Conservation (phyloP, 2,888 invertebrate genomes). For the Spatulosminthurus flaviceps region DNA sequence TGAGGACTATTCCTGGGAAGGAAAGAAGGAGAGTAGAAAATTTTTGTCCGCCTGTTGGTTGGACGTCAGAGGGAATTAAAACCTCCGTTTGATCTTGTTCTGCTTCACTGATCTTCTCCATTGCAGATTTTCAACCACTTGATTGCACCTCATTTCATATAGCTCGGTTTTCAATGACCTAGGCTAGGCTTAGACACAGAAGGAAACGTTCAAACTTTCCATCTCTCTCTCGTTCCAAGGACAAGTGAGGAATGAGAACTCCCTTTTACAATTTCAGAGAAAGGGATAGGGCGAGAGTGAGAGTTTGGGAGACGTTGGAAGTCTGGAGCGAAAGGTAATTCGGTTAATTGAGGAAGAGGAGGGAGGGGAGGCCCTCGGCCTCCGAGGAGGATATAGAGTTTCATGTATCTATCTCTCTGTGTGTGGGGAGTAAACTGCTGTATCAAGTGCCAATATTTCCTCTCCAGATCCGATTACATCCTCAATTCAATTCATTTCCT, state of each 20-base stretch:
- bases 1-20: not conserved
- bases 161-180: not conserved
- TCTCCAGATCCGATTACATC: not conserved
- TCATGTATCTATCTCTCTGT: not conserved
- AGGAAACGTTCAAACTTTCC: not conserved
- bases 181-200: too few species aligned
- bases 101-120: constrained; percentile 4
- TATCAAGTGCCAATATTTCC: constrained; percentile 9
- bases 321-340: not conserved
- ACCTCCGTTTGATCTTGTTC: constrained; percentile 30
- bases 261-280: not conserved
- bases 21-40: not conserved
- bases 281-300: not conserved
- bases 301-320: not conserved
- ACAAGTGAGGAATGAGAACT: not conserved
- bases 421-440: not conserved
- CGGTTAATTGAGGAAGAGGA: constrained; percentile 14
- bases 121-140: not conserved
- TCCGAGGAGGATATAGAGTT: not conserved
- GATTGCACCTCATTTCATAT: not conserved
- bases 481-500: constrained; percentile 6
- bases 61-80: constrained; percentile 15
- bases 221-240: too few species aligned
- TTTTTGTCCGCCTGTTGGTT: not conserved
- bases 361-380: constrained; percentile 7